Percentiles rank a stretch among this genome's conserved stretches.
These are phyloP conservation scores for Drosophila malerkotliana DNA, from an alignment of 1,140 invertebrate species.

Conservation along the genomic window DNA sequence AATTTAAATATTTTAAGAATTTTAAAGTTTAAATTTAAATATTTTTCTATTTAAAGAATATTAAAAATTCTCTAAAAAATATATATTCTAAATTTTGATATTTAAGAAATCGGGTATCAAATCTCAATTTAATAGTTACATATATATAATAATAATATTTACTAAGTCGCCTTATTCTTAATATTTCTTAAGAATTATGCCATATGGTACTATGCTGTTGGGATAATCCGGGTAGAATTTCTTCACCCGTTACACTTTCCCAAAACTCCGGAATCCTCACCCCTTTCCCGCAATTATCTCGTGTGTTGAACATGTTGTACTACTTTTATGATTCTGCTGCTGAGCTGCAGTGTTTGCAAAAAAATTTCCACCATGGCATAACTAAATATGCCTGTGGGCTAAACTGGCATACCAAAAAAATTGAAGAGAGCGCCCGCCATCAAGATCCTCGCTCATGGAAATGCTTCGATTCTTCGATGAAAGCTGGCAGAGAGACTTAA, in stretches of 20 bases:
- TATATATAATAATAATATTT: too few relatives aligned
- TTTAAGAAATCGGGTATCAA: too few relatives aligned
- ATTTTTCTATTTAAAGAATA: too few relatives aligned
- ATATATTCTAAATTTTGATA: too few relatives aligned
- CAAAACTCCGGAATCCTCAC: not conserved
- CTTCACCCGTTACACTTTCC: slow-evolving; percentile 5
- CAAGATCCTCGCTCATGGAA: slow-evolving; percentile 10
- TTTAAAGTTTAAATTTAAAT: too few relatives aligned
- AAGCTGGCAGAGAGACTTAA: slow-evolving; percentile 23
- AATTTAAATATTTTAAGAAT: too few relatives aligned
- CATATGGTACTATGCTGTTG: not conserved
- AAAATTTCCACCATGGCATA: slow-evolving; percentile 59
- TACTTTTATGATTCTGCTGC: slow-evolving; percentile 46
- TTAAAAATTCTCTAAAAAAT: too few relatives aligned
- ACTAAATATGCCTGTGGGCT: slow-evolving; percentile 61
- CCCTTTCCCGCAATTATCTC: not conserved
- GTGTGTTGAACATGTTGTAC: slow-evolving; percentile 55
- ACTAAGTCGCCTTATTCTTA: too few relatives aligned
- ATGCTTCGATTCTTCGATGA: not conserved
- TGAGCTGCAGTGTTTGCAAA: slow-evolving; percentile 24
- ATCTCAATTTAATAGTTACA: too few relatives aligned
- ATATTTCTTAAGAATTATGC: too few relatives aligned
- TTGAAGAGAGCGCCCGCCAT: not conserved
- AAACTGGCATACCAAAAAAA: slow-evolving; percentile 46
- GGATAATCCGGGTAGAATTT: not conserved